phyloP scores from a whole-genome alignment of 92 coral and sea anemone species.

The Palythoa grandis region DNA sequence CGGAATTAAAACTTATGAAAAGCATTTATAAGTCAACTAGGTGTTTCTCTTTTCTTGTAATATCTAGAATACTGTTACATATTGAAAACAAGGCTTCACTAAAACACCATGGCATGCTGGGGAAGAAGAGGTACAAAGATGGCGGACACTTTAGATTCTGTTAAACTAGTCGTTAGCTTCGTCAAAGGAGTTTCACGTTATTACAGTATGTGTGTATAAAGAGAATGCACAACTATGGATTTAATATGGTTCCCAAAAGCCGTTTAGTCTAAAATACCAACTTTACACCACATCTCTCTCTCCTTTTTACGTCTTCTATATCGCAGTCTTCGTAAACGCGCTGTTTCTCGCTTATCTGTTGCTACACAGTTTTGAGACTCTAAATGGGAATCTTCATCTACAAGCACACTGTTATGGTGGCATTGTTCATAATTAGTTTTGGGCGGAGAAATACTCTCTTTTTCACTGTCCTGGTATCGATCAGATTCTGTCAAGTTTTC shows the following conservation, averaged over 20 bases:
- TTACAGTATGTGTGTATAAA: too few species aligned
- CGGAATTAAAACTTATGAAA: too few species aligned
- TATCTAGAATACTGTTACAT: too few species aligned
- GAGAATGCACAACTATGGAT: neutral
- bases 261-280: slow-evolving; percentile 24
- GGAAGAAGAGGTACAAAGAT: too few species aligned
- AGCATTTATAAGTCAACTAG: too few species aligned
- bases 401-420: neutral
- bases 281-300: slow-evolving; percentile 19
- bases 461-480: neutral
- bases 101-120: too few species aligned
- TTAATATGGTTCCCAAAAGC: neutral
- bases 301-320: slow-evolving; percentile 36
- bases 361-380: neutral
- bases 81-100: too few species aligned
- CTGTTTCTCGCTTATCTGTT: slow-evolving; percentile 7
- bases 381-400: neutral
- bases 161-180: too few species aligned
- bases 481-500: neutral
- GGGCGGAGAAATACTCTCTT: neutral
- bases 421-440: neutral
- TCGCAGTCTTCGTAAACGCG: slow-evolving; percentile 32
- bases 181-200: too few species aligned
- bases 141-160: too few species aligned
- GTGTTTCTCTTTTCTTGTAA: too few species aligned